Conservation (phyloP, 2,888 invertebrate species). For the Liopterus haemorrhoidalis region DNA sequence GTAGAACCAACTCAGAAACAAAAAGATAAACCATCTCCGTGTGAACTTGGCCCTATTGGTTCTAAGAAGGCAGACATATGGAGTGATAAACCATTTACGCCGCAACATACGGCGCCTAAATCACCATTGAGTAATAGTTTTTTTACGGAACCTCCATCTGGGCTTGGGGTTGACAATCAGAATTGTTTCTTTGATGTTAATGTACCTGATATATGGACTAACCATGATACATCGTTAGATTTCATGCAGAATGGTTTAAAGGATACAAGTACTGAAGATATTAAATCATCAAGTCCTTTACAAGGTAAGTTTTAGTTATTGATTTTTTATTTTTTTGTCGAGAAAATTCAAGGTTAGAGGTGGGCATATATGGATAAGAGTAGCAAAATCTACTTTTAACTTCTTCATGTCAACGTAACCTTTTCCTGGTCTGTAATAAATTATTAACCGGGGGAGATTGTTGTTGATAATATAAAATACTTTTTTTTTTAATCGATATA, state of each 20-base stretch:
- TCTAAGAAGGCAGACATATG: slow-evolving; percentile 36
- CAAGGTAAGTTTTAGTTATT: slow-evolving; percentile 15
- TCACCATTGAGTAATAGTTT: slow-evolving; percentile 34
- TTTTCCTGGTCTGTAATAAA: too few relatives aligned
- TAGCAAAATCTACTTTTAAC: too few relatives aligned
- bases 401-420: too few relatives aligned
- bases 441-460: too few relatives aligned
- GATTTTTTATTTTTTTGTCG: too few relatives aligned
- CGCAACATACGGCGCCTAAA: background rate
- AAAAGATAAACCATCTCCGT: slow-evolving; percentile 32
- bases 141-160: slow-evolving; percentile 36
- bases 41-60: slow-evolving; percentile 48
- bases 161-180: slow-evolving; percentile 33
- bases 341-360: too few relatives aligned
- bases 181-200: slow-evolving; percentile 34
- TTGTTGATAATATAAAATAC: too few relatives aligned
- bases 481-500: too few relatives aligned
- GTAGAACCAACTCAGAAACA: slow-evolving; percentile 41
- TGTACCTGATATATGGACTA: slow-evolving; percentile 27
- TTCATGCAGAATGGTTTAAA: slow-evolving; percentile 22
- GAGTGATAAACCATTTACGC: slow-evolving; percentile 3
- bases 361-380: too few relatives aligned
- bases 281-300: slow-evolving; percentile 16
- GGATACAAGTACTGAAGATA: slow-evolving; percentile 11
- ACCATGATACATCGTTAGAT: slow-evolving; percentile 27